A percentile compares a stretch with the other conserved stretches of the same genome.
phyloP scores from a whole-genome alignment of 2,888 invertebrate species.

The Hydriomena furcata region DNA sequence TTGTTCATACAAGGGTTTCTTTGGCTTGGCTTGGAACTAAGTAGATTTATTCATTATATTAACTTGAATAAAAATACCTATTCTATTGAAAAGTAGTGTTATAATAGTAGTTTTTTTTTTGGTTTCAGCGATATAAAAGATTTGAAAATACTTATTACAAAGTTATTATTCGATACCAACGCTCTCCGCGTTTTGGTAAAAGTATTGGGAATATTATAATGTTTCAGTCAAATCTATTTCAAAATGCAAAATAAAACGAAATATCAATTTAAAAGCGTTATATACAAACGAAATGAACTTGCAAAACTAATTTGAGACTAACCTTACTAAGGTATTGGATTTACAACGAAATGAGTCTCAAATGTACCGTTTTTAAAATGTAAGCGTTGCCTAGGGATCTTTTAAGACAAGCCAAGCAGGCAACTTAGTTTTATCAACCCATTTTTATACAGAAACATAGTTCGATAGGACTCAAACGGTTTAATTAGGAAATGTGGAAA shows the following conservation, averaged over 20 bases:
- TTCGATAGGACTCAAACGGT: background rate
- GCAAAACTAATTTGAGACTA: conserved; percentile 50
- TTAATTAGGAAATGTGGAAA: too few species aligned
- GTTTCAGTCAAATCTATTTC: background rate
- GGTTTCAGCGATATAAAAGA: too few species aligned
- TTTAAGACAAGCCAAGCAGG: conserved; percentile 38
- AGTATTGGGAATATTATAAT: background rate
- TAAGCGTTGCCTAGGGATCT: conserved; percentile 50
- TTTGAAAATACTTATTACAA: too few species aligned
- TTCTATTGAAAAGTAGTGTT: too few species aligned
- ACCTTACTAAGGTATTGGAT: conserved; percentile 38
- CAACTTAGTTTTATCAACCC: conserved; percentile 25
- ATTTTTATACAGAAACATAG: background rate
- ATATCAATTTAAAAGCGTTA: conserved; percentile 15
- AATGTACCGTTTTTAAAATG: conserved; percentile 51
- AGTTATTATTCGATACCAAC: too few species aligned
- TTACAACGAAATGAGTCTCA: conserved; percentile 49
- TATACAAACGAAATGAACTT: conserved; percentile 48
- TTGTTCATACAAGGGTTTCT: too few species aligned
- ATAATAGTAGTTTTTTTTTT: too few species aligned
- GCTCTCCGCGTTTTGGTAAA: too few species aligned
- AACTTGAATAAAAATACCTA: too few species aligned
- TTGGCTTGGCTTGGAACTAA: too few species aligned
- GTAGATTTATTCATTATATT: too few species aligned
- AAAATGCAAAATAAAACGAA: conserved; percentile 7